Percentiles rank a stretch among this genome's conserved stretches.
These are phyloP conservation scores for Acanthococcus lagerstroemiae DNA, from an alignment of 2,888 invertebrate species.

Conservation along the genomic window DNA sequence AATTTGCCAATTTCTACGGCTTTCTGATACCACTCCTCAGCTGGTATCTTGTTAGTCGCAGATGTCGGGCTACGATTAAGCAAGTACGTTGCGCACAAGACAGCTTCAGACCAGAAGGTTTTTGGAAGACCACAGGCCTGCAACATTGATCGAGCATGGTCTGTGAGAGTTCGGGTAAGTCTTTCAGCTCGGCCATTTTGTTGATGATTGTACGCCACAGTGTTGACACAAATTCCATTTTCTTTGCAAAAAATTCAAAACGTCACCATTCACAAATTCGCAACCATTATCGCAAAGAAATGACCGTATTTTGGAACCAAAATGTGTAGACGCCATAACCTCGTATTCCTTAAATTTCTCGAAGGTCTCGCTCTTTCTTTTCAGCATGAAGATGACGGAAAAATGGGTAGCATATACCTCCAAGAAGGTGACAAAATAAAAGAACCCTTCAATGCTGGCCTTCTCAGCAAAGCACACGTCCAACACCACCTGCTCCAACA, in stretches of 20 bases:
- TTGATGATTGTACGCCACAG: neutral
- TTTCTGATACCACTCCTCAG: neutral
- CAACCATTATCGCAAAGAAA: neutral
- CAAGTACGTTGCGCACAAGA: neutral
- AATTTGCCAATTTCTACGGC: neutral
- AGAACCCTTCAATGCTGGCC: too few relatives aligned
- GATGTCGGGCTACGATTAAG: neutral
- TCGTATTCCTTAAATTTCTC: too few relatives aligned
- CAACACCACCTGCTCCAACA: neutral
- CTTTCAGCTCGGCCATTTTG: constrained; percentile 12
- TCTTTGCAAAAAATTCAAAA: neutral
- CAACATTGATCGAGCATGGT: neutral
- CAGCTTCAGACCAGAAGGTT: constrained; percentile 1
- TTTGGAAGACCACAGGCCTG: neutral
- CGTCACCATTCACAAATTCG: neutral
- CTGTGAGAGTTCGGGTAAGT: neutral
- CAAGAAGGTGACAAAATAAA: too few relatives aligned
- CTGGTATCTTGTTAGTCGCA: neutral
- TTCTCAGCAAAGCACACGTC: neutral
- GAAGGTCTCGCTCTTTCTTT: too few relatives aligned
- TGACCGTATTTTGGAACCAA: neutral
- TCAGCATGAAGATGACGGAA: too few relatives aligned
- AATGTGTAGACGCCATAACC: too few relatives aligned
- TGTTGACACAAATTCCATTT: neutral
- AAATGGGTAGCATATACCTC: too few relatives aligned